Conservation (phyloP, 2,888 invertebrate genomes). For the Amphipyra berbera region DNA sequence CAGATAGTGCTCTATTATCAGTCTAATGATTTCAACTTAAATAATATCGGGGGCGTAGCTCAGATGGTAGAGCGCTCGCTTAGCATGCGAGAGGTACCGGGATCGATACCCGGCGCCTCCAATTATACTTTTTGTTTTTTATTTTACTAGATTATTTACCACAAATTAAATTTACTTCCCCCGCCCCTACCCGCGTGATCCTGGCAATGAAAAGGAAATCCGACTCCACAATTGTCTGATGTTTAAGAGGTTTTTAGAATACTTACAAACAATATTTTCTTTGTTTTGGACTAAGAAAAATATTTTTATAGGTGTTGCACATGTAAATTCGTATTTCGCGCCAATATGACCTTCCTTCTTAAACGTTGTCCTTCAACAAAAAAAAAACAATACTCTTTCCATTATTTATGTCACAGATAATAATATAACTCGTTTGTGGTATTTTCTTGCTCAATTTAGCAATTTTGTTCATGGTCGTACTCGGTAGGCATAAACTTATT, state of each 20-base stretch:
- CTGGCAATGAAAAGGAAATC: no score
- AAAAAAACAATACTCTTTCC: neutral
- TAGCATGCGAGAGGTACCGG: conserved; percentile 89
- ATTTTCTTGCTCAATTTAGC: conserved; percentile 43
- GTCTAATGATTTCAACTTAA: neutral
- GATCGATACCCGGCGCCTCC: conserved; percentile 90
- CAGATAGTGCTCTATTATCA: no score
- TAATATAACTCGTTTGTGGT: conserved; percentile 1
- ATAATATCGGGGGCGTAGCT: conserved; percentile 78
- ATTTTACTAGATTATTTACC: neutral
- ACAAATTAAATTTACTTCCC: no score
- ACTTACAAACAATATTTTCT: no score
- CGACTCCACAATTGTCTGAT: no score
- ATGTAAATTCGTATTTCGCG: no score
- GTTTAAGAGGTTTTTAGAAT: no score
- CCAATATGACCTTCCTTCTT: neutral
- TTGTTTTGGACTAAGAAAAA: no score
- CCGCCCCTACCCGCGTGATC: no score
- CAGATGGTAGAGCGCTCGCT: conserved; percentile 87
- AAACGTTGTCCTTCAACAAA: neutral
- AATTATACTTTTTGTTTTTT: conserved; percentile 45
- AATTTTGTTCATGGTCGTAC: conserved; percentile 46
- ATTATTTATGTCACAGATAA: conserved; percentile 4
- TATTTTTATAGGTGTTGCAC: no score
- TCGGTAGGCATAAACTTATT: conserved; percentile 18